A percentile compares a stretch with the other conserved stretches of the same genome.
Conservation (phyloP, 1,140 invertebrate genomes). For the Leptopilina clavipes region DNA sequence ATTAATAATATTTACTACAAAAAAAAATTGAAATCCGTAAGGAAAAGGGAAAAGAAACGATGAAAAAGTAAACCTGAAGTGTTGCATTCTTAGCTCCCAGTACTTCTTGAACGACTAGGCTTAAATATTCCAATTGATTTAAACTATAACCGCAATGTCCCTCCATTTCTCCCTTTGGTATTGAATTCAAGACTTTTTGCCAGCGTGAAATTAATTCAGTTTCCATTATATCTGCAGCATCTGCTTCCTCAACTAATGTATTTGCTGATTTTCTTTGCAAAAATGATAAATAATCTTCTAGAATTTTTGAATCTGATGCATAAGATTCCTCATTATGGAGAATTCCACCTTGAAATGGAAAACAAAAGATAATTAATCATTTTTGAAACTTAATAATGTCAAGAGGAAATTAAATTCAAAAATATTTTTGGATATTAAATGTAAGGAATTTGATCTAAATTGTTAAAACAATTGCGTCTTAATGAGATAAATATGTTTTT, state of each 20-base stretch:
- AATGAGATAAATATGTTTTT: too few relatives aligned
- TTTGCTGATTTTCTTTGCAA: conserved; percentile 52
- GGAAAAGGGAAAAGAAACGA: too few relatives aligned
- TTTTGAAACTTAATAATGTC: not conserved
- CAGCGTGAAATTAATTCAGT: conserved; percentile 58
- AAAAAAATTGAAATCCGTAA: conserved; percentile 1
- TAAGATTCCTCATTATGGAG: conserved; percentile 62
- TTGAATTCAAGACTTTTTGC: conserved; percentile 56
- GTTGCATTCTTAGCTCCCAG: conserved; percentile 51
- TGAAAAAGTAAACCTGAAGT: conserved; percentile 49
- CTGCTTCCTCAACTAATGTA: conserved; percentile 3
- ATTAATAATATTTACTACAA: not conserved
- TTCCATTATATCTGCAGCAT: conserved; percentile 53
- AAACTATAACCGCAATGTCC: conserved; percentile 64
- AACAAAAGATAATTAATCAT: not conserved
- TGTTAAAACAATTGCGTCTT: too few relatives aligned
- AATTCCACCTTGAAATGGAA: conserved; percentile 52
- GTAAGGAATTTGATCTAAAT: too few relatives aligned
- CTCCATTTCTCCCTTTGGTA: conserved; percentile 55
- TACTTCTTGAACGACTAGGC: conserved; percentile 60
- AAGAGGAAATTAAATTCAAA: not conserved
- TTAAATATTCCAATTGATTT: conserved; percentile 73
- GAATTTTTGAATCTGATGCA: conserved; percentile 53
- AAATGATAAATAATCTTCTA: conserved; percentile 57
- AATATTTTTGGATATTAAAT: not conserved